phyloP scores from a whole-genome alignment of 1,140 invertebrate genomes.

The Mylabris phalerata region DNA sequence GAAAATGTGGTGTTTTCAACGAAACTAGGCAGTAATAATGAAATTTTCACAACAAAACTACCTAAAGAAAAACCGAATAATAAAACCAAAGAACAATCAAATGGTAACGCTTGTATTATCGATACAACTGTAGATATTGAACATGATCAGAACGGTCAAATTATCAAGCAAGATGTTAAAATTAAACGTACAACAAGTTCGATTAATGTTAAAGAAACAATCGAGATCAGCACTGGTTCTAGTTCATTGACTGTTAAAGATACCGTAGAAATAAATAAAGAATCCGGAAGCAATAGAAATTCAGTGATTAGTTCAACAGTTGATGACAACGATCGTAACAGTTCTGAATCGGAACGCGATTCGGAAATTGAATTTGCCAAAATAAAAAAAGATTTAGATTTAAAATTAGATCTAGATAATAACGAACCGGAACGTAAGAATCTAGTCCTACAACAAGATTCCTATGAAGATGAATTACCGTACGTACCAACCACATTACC shows the following conservation, averaged over 20 bases:
- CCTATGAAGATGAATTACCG: slow-evolving; percentile 80
- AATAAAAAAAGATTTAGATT: slow-evolving; percentile 41
- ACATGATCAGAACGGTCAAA: too few relatives aligned
- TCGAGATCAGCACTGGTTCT: neutral
- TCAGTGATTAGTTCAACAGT: slow-evolving; percentile 13
- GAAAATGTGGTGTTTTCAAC: slow-evolving; percentile 39
- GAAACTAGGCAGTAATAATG: slow-evolving; percentile 35
- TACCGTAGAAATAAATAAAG: neutral
- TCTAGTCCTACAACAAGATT: slow-evolving; percentile 70
- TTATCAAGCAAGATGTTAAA: slow-evolving; percentile 1
- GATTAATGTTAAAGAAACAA: neutral
- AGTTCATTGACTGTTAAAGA: neutral
- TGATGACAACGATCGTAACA: slow-evolving; percentile 54
- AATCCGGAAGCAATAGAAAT: slow-evolving; percentile 2
- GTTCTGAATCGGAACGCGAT: slow-evolving; percentile 72
- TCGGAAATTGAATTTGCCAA: slow-evolving; percentile 54
- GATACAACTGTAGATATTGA: neutral
- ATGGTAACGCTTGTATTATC: neutral
- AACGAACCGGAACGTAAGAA: slow-evolving; percentile 63
- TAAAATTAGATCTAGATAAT: slow-evolving; percentile 37
- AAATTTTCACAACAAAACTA: slow-evolving; percentile 38
- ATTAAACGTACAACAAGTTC: slow-evolving; percentile 2
- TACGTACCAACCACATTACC: slow-evolving; percentile 81
- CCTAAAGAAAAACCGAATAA: slow-evolving; percentile 28
- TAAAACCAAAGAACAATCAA: slow-evolving; percentile 4